Conservation (phyloP, 2,113 vertebrate genomes). For the Ciconia boyciana region DNA sequence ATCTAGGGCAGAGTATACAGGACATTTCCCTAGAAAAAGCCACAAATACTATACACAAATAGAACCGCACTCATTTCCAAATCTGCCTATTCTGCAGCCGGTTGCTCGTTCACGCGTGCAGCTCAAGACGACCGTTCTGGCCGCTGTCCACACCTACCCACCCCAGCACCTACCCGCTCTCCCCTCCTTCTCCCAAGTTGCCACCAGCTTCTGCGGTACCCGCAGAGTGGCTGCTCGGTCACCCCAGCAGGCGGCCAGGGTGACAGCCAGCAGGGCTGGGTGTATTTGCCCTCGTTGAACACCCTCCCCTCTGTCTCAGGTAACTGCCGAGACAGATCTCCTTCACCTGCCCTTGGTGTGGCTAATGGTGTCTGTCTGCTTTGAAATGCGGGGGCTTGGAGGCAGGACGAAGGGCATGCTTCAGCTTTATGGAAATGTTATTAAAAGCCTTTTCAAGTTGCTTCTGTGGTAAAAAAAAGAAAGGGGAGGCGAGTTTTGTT, state of each 20-base stretch:
- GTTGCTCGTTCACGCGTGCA: neutral
- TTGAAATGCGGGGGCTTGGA: neutral
- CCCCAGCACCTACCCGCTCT: neutral
- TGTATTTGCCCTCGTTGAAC: neutral
- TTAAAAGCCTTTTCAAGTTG: neutral
- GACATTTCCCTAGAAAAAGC: neutral
- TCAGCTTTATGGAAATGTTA: neutral
- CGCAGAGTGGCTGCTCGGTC: neutral
- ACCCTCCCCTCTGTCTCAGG: neutral
- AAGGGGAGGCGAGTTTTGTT: neutral
- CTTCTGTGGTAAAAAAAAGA: neutral
- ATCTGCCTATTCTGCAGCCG: neutral
- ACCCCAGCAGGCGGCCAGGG: neutral
- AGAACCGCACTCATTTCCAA: neutral
- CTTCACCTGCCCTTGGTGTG: neutral
- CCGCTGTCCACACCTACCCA: neutral
- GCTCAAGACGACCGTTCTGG: neutral
- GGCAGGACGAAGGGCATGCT: neutral
- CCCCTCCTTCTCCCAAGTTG: neutral
- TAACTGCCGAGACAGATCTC: neutral
- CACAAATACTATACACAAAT: neutral
- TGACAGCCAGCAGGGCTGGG: neutral
- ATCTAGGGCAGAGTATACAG: no score
- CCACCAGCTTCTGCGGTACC: neutral
- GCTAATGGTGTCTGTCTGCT: neutral